Evolutionary conservation across 2,113 vertebrate species (phyloP).

Genomic region (Corythornis vintsioides): DNA sequence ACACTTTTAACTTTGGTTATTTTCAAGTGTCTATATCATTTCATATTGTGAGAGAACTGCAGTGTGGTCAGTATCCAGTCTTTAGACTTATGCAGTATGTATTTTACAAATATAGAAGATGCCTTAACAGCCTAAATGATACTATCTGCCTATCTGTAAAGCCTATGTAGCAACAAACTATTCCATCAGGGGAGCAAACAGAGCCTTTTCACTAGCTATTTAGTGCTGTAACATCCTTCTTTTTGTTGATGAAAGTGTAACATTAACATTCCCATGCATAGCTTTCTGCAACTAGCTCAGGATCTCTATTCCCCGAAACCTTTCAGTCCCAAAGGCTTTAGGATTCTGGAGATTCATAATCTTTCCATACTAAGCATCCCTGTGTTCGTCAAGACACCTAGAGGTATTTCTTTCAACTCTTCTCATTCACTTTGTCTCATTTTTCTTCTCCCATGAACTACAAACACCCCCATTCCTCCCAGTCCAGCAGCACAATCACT

Average conservation of each 20-base stretch:
- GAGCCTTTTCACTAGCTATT: background rate
- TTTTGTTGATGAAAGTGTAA: background rate
- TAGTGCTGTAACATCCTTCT: background rate
- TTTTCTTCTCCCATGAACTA: background rate
- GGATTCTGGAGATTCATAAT: background rate
- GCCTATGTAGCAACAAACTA: background rate
- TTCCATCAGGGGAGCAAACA: background rate
- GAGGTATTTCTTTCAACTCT: background rate
- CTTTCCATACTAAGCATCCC: background rate
- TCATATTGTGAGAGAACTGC: background rate
- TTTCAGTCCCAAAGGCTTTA: background rate
- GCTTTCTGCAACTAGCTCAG: background rate
- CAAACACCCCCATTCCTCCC: background rate
- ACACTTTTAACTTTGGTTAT: background rate
- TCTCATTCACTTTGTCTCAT: background rate
- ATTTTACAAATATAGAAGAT: background rate
- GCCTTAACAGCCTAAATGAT: background rate
- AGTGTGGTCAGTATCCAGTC: background rate
- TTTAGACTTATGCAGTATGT: background rate
- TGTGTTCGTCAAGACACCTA: background rate
- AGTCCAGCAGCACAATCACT: background rate
- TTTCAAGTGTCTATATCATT: background rate
- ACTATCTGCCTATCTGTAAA: background rate
- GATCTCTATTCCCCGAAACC: background rate
- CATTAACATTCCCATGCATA: background rate